Evolutionary conservation across 2,888 invertebrate species (phyloP).

Genomic region (Panzeria rudis): DNA sequence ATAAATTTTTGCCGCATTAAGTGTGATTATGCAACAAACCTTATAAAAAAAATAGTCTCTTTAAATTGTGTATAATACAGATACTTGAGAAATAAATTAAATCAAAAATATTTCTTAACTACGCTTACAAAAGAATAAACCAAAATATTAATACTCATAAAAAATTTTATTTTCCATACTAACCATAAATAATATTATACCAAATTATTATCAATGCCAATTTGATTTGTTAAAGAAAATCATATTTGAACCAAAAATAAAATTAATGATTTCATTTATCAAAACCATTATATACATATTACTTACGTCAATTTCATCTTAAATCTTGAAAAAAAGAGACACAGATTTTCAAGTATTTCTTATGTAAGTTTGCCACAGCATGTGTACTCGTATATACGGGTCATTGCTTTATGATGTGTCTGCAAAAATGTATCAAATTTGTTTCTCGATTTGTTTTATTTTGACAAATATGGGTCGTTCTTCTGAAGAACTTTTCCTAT

Average conservation of each 20-base stretch:
- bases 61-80: neutral
- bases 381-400: constrained; percentile 15
- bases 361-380: neutral
- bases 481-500: neutral
- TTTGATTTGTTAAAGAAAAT: neutral
- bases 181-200: neutral
- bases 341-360: neutral
- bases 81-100: neutral
- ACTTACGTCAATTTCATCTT: neutral
- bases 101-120: too few species aligned
- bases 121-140: too few species aligned
- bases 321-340: neutral
- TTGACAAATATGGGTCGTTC: constrained; percentile 42
- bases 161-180: neutral
- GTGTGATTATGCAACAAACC: neutral
- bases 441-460: neutral
- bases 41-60: neutral
- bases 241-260: constrained; percentile 4
- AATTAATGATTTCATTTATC: constrained; percentile 47
- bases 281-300: constrained; percentile 10
- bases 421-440: constrained; percentile 33
- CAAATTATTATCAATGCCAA: constrained; percentile 20
- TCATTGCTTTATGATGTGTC: constrained; percentile 63
- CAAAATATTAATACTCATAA: neutral
- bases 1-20: too few species aligned